A percentile compares a stretch with the other conserved stretches of the same genome.
Conservation (phyloP, 2,888 invertebrate species). For the Kuschelorhynchus macadamiae region DNA sequence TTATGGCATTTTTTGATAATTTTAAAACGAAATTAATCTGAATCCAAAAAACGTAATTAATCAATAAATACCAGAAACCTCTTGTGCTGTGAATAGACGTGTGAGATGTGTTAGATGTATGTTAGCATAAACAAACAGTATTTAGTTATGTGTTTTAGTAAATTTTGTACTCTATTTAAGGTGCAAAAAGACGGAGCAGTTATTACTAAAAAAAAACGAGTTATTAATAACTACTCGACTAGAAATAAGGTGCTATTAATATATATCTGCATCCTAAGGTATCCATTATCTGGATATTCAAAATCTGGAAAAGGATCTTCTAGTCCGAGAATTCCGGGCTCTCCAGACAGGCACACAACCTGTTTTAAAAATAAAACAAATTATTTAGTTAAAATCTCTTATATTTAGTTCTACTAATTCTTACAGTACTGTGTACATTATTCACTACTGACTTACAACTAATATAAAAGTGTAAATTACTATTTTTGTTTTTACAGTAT, state of each 20-base stretch:
- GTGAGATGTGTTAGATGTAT: constrained; percentile 21
- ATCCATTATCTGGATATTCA: constrained; percentile 51
- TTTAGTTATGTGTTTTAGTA: constrained; percentile 23
- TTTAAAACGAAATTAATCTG: too few relatives aligned
- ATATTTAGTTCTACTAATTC: constrained; percentile 31
- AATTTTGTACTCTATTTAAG: constrained; percentile 43
- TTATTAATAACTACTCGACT: constrained; percentile 34
- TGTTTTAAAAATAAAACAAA: constrained; percentile 60
- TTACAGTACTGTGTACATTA: constrained; percentile 14
- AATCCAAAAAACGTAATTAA: not conserved
- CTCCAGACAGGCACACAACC: constrained; percentile 61
- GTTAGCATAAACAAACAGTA: constrained; percentile 33
- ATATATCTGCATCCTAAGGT: constrained; percentile 55
- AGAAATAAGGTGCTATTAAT: constrained; percentile 18
- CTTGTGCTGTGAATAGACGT: constrained; percentile 24
- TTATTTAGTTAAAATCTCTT: constrained; percentile 39
- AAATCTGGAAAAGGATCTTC: constrained; percentile 46
- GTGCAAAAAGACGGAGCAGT: constrained; percentile 40
- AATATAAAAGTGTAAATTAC: constrained; percentile 7
- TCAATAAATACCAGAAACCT: constrained; percentile 40
- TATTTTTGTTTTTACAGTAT: constrained; percentile 50
- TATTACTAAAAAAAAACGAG: constrained; percentile 17
- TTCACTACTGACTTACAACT: not conserved
- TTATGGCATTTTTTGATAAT: constrained; percentile 14
- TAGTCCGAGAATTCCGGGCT: constrained; percentile 52